Conservation (phyloP, 1,140 invertebrate species). For the Drosophila sproati region DNA sequence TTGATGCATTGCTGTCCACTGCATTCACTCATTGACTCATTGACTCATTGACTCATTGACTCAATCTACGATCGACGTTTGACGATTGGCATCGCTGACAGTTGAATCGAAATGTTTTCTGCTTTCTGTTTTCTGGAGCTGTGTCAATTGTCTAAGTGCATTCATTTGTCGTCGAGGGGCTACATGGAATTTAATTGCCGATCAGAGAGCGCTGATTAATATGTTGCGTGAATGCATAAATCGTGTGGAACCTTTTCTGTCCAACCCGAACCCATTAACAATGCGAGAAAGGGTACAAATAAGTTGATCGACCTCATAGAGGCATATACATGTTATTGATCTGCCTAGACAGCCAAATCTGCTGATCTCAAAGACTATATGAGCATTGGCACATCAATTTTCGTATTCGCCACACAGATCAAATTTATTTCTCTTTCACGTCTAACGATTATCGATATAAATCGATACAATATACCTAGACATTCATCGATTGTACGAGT, state of each 20-base stretch:
- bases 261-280: no score
- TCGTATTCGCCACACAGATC: no score
- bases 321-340: no score
- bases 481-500: no score
- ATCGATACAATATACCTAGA: no score
- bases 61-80: constrained; percentile 8
- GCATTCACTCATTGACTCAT: constrained; percentile 16
- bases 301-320: no score
- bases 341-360: no score
- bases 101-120: constrained; percentile 26
- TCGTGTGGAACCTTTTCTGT: constrained; percentile 2
- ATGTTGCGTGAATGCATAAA: constrained; percentile 58
- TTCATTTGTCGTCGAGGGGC: constrained; percentile 27
- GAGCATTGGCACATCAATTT: no score
- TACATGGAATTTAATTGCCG: constrained; percentile 37
- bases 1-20: constrained; percentile 67
- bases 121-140: neutral
- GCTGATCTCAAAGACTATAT: no score
- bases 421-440: no score
- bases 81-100: constrained; percentile 37
- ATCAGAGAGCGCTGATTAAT: constrained; percentile 65
- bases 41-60: constrained; percentile 10
- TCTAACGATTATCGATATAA: no score
- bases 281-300: no score
- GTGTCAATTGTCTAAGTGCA: constrained; percentile 33